A percentile compares a stretch with the other conserved stretches of the same genome.
Conservation (phyloP, 2,113 vertebrate species). For the Struthidea cinerea region DNA sequence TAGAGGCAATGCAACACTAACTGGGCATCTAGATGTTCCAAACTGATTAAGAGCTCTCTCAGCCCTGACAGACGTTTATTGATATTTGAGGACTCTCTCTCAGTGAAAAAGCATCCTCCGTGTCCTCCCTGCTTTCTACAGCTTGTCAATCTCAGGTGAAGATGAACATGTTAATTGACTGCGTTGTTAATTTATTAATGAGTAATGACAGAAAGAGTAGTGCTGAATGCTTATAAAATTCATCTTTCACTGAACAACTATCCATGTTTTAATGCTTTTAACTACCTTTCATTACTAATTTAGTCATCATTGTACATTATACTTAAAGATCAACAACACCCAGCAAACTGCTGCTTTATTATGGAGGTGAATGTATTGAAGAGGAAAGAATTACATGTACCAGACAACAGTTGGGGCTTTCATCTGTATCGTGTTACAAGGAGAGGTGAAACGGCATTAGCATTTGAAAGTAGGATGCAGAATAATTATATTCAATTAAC, state of each 20-base stretch:
- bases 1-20: neutral
- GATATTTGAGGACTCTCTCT: slow-evolving; percentile 43
- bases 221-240: slow-evolving; percentile 27
- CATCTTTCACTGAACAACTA: slow-evolving; percentile 18
- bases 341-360: slow-evolving; percentile 42
- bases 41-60: slow-evolving; percentile 15
- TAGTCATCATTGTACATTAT: slow-evolving; percentile 29
- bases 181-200: slow-evolving; percentile 62
- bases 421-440: slow-evolving; percentile 59
- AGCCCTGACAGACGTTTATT: neutral
- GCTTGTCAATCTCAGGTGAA: slow-evolving; percentile 52
- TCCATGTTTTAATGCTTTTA: slow-evolving; percentile 37
- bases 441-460: slow-evolving; percentile 42
- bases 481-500: slow-evolving; percentile 73
- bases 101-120: slow-evolving; percentile 46
- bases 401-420: slow-evolving; percentile 41
- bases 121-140: slow-evolving; percentile 31
- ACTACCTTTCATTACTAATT: slow-evolving; percentile 62
- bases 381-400: slow-evolving; percentile 57
- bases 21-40: slow-evolving; percentile 44
- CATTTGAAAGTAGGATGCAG: slow-evolving; percentile 62
- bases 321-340: slow-evolving; percentile 62
- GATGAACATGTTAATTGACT: slow-evolving; percentile 46
- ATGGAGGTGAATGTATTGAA: neutral
- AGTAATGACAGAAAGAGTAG: slow-evolving; percentile 38